phyloP scores from a whole-genome alignment of 2,888 invertebrate genomes.

The Elgonia sp. region DNA sequence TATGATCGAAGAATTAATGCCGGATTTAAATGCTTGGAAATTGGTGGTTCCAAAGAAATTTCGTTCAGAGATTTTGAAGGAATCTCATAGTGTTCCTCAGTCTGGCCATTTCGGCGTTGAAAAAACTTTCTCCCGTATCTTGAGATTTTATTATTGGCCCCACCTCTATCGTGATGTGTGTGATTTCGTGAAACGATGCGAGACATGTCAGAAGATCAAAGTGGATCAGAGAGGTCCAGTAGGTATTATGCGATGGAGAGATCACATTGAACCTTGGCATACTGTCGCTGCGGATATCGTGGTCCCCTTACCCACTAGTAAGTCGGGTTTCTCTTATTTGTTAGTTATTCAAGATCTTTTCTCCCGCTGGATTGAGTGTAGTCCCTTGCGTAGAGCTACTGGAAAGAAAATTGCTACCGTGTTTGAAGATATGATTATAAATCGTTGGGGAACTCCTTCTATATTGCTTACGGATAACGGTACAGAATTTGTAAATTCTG shows the following conservation, averaged over 20 bases:
- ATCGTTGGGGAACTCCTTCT: constrained; percentile 74
- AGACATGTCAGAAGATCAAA: constrained; percentile 11
- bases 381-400: constrained; percentile 49
- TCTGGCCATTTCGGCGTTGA: constrained; percentile 41
- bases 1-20: not conserved
- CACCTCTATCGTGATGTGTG: constrained; percentile 28
- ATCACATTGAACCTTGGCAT: not conserved
- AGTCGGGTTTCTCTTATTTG: constrained; percentile 16
- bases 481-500: constrained; percentile 69
- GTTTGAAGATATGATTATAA: constrained; percentile 72
- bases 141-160: constrained; percentile 35
- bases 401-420: constrained; percentile 39
- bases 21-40: not conserved
- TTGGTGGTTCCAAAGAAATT: constrained; percentile 23
- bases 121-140: constrained; percentile 15
- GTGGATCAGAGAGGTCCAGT: not conserved
- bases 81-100: constrained; percentile 13
- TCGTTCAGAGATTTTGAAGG: not conserved
- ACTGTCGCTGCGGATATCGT: constrained; percentile 61
- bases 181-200: constrained; percentile 3
- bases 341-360: constrained; percentile 58
- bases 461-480: constrained; percentile 77
- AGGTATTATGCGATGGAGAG: too few relatives aligned
- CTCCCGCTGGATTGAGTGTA: constrained; percentile 57
- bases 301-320: constrained; percentile 73